These are phyloP conservation scores for Porphyrio hochstetteri DNA, from an alignment of 2,113 vertebrate genomes.

Conservation along the genomic window DNA sequence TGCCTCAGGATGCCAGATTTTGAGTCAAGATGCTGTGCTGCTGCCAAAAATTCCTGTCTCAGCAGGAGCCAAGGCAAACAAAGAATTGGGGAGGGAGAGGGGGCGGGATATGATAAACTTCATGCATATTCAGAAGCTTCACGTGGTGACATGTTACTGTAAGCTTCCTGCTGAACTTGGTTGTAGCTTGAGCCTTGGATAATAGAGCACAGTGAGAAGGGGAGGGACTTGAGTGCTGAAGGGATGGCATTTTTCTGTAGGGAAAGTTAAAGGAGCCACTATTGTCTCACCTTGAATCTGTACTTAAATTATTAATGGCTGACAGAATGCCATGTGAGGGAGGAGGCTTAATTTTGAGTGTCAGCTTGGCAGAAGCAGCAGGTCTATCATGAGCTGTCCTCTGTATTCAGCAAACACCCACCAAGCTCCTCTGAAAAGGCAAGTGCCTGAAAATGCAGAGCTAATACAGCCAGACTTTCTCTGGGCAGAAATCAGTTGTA, in stretches of 20 bases:
- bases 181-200: not conserved
- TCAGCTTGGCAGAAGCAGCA: not conserved
- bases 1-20: not conserved
- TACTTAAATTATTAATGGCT: not conserved
- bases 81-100: not conserved
- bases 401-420: not conserved
- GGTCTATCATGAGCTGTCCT: not conserved
- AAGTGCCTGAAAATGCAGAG: not conserved
- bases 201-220: not conserved
- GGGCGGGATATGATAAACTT: not conserved
- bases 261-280: not conserved
- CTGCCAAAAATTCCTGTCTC: not conserved
- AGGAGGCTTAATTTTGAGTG: not conserved
- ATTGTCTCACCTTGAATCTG: not conserved
- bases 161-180: accelerated
- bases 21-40: not conserved
- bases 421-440: not conserved
- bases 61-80: not conserved
- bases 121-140: not conserved
- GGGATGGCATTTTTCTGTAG: not conserved
- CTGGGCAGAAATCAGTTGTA: not conserved
- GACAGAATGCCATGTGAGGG: not conserved
- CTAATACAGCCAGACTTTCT: not conserved
- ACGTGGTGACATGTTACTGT: not conserved
- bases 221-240: not conserved